Conservation (phyloP, 2,888 invertebrate species). For the Agelastica alni region DNA sequence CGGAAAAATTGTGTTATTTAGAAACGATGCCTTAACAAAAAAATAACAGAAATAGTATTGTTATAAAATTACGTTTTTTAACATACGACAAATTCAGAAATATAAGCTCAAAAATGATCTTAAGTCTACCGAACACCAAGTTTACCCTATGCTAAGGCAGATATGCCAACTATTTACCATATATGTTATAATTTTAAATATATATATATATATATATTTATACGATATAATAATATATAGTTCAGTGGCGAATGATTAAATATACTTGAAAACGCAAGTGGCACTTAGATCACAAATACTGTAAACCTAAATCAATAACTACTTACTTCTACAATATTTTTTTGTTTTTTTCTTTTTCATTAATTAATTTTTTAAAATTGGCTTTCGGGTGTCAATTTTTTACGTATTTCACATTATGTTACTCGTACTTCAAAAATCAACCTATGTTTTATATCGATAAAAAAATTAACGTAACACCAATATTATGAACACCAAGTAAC, state of each 20-base stretch:
- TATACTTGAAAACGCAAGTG: constrained; percentile 72
- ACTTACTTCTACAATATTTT: constrained; percentile 33
- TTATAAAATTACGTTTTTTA: constrained; percentile 13
- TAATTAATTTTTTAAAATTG: constrained; percentile 44
- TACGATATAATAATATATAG: constrained; percentile 56
- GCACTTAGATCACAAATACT: constrained; percentile 80
- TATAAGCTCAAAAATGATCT: constrained; percentile 52
- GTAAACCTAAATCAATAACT: constrained; percentile 63
- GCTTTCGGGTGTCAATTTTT: constrained; percentile 39
- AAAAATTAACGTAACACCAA: constrained; percentile 21
- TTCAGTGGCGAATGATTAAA: constrained; percentile 57
- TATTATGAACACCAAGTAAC: no score
- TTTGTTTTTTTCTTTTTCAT: constrained; percentile 31
- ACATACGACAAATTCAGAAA: constrained; percentile 32
- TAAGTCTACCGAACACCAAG: constrained; percentile 56
- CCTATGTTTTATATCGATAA: no score
- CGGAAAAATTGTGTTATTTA: no score
- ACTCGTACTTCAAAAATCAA: no score
- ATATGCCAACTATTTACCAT: constrained; percentile 52
- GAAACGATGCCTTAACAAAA: constrained; percentile 19
- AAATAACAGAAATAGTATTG: constrained; percentile 5
- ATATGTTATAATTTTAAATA: constrained; percentile 49
- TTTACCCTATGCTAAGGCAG: constrained; percentile 53
- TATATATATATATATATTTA: constrained; percentile 52
- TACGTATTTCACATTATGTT: constrained; percentile 31